Evolutionary conservation across 2,888 invertebrate genomes (phyloP).

Genomic region (Crepidodera aurea): DNA sequence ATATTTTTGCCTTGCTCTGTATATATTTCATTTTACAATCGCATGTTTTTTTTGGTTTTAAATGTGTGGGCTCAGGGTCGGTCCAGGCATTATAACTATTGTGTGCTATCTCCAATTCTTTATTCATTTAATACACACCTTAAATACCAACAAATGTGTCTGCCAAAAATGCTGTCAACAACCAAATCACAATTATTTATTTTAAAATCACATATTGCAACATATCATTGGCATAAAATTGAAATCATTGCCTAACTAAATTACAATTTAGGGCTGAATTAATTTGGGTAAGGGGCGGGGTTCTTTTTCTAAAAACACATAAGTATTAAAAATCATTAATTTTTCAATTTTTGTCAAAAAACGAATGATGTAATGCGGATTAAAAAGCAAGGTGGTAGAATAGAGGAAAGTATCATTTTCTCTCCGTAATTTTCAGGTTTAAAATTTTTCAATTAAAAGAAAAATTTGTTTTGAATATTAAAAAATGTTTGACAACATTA

Average conservation of each 20-base stretch:
- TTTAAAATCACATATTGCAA: not conserved
- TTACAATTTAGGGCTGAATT: not conserved
- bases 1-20: too few relatives aligned
- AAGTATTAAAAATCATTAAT: too few relatives aligned
- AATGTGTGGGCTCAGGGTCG: conserved; percentile 22
- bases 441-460: too few relatives aligned
- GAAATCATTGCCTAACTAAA: not conserved
- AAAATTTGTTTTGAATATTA: too few relatives aligned
- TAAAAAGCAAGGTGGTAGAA: too few relatives aligned
- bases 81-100: conserved; percentile 30
- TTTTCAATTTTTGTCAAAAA: too few relatives aligned
- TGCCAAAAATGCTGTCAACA: conserved; percentile 13
- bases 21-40: conserved; percentile 31
- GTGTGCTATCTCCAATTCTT: conserved; percentile 26
- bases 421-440: too few relatives aligned
- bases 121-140: conserved; percentile 14
- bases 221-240: conserved; percentile 5
- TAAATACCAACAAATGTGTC: conserved; percentile 8
- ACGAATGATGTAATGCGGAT: too few relatives aligned
- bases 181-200: not conserved
- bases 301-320: too few relatives aligned
- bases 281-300: too few relatives aligned
- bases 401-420: too few relatives aligned
- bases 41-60: conserved; percentile 18
- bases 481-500: not conserved